phyloP scores from a whole-genome alignment of 2,888 invertebrate genomes.

The Drosophila peninsularis region DNA sequence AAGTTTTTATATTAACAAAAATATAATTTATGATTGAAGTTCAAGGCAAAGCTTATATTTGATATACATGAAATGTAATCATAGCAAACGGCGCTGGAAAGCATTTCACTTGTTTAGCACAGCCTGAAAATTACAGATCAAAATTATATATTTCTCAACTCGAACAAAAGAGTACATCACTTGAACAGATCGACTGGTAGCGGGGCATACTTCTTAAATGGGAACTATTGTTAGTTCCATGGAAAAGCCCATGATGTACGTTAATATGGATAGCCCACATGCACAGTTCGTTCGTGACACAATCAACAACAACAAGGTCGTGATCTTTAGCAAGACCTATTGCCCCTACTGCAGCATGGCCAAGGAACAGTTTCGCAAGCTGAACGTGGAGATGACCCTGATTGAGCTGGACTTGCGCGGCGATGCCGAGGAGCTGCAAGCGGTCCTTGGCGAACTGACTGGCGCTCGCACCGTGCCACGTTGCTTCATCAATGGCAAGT shows the following conservation, averaged over 20 bases:
- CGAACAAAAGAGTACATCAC: not conserved
- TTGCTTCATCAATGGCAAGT: constrained; percentile 96
- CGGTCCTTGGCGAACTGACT: constrained; percentile 90
- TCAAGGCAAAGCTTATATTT: not conserved
- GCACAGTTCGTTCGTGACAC: constrained; percentile 87
- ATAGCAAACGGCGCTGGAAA: constrained; percentile 13
- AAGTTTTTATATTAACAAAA: too few species aligned
- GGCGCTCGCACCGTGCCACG: constrained; percentile 95
- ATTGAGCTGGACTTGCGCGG: constrained; percentile 92
- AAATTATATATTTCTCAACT: constrained; percentile 10
- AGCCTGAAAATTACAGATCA: not conserved
- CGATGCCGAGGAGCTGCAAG: constrained; percentile 92
- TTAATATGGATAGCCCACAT: constrained; percentile 77
- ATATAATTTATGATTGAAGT: not conserved
- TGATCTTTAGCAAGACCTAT: constrained; percentile 94
- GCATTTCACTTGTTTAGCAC: not conserved
- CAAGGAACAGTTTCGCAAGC: constrained; percentile 92
- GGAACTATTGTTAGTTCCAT: constrained; percentile 70
- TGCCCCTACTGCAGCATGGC: constrained; percentile 97
- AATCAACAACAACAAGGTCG: constrained; percentile 91
- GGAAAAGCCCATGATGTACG: constrained; percentile 42
- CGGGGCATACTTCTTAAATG: constrained; percentile 43
- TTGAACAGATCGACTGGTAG: not conserved
- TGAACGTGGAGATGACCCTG: constrained; percentile 89
- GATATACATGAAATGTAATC: not conserved